Percentiles rank a stretch among this genome's conserved stretches.
phyloP scores from a whole-genome alignment of 2,888 invertebrate species.

The Acleris sparsana region DNA sequence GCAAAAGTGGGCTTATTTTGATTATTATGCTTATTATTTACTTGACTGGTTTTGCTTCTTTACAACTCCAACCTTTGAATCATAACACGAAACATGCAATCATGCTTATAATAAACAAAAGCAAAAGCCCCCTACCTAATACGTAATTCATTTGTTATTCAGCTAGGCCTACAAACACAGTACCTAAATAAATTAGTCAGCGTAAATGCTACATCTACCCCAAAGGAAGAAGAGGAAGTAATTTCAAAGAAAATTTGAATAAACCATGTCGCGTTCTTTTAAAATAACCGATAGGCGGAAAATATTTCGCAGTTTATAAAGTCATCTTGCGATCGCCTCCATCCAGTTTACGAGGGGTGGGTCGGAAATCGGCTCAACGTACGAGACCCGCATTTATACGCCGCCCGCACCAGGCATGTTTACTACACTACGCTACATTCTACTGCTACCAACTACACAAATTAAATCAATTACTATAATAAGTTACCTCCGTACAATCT shows the following conservation, averaged over 20 bases:
- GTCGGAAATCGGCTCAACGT: constrained; percentile 24
- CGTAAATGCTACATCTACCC: background rate
- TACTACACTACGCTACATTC: constrained; percentile 27
- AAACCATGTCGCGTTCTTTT: background rate
- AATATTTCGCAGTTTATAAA: constrained; percentile 33
- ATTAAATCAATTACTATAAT: constrained; percentile 4
- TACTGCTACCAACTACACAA: constrained; percentile 11
- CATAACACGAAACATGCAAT: no score
- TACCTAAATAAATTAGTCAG: constrained; percentile 9
- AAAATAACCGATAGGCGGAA: constrained; percentile 18
- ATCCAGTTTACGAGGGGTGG: constrained; percentile 33
- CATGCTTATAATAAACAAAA: no score
- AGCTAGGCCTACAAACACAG: background rate
- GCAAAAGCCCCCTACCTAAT: background rate
- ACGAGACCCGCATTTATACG: constrained; percentile 37
- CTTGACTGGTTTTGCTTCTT: no score
- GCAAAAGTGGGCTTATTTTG: no score
- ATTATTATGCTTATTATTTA: no score
- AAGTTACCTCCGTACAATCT: constrained; percentile 54
- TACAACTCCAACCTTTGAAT: no score
- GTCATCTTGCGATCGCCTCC: constrained; percentile 28
- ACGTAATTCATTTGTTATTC: constrained; percentile 10
- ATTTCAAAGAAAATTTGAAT: background rate
- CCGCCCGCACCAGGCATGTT: constrained; percentile 29
- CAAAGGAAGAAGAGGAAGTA: constrained; percentile 2